These are phyloP conservation scores for Rhagonycha fulva DNA, from an alignment of 2,888 invertebrate genomes.

Conservation along the genomic window DNA sequence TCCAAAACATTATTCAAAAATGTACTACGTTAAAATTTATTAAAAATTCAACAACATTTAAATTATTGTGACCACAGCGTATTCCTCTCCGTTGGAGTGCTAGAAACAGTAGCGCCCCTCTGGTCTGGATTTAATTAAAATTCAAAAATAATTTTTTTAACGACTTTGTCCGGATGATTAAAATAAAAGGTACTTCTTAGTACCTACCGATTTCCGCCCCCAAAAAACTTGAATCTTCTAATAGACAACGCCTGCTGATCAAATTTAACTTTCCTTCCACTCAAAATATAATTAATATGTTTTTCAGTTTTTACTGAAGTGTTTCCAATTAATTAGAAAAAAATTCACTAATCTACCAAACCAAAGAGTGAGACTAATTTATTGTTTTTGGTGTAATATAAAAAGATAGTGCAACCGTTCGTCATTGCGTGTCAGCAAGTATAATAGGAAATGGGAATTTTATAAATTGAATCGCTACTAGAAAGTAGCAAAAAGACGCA, in stretches of 20 bases:
- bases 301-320: not conserved
- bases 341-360: not conserved
- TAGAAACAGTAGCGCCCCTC: not conserved
- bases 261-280: not conserved
- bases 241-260: not conserved
- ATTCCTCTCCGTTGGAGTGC: not conserved
- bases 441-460: constrained; percentile 23
- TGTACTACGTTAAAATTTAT: not conserved
- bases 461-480: constrained; percentile 28
- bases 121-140: not conserved
- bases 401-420: constrained; percentile 9
- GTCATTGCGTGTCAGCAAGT: constrained; percentile 19
- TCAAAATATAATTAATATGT: not conserved
- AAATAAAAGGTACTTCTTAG: not conserved
- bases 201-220: not conserved
- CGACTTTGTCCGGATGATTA: not conserved
- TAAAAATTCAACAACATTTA: not conserved
- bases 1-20: not conserved
- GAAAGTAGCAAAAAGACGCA: constrained; percentile 24
- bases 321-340: not conserved
- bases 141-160: not conserved
- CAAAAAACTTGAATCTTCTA: not conserved
- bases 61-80: not conserved
- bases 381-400: not conserved
- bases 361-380: not conserved